Conservation (phyloP, 2,113 vertebrate genomes). For the Lophura nycthemera region DNA sequence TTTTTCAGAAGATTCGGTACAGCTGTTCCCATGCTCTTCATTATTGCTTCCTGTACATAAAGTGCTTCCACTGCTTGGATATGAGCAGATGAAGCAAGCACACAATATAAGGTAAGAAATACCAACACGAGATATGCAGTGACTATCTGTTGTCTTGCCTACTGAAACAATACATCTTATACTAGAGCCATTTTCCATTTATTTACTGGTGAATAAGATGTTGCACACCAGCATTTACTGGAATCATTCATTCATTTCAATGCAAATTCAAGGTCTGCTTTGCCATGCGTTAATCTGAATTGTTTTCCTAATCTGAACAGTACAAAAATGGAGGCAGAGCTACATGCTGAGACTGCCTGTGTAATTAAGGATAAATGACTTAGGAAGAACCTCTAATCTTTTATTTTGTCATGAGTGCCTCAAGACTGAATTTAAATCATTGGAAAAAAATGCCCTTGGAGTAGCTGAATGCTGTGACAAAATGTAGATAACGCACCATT, state of each 20-base stretch:
- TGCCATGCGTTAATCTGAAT: background rate
- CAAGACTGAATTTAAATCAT: background rate
- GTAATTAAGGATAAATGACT: background rate
- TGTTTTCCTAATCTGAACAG: background rate
- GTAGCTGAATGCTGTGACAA: background rate
- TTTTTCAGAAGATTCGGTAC: conserved; percentile 9
- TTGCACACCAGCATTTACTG: background rate
- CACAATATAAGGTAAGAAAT: background rate
- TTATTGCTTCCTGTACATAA: conserved; percentile 1
- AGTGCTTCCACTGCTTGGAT: background rate
- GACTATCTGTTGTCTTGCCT: background rate
- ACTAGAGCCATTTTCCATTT: background rate
- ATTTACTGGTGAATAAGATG: background rate
- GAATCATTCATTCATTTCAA: background rate
- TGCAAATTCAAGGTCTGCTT: background rate
- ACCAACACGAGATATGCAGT: background rate
- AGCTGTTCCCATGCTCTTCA: conserved; percentile 1
- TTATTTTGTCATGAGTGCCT: background rate
- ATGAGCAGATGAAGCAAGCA: background rate
- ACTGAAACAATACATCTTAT: background rate
- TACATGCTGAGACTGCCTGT: fast-evolving
- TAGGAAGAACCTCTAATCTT: background rate
- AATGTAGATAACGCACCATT: background rate
- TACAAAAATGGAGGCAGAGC: background rate
- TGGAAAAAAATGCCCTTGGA: background rate